phyloP scores from a whole-genome alignment of 2,797 vertebrate genomes.

The Gallinago nigripennis region DNA sequence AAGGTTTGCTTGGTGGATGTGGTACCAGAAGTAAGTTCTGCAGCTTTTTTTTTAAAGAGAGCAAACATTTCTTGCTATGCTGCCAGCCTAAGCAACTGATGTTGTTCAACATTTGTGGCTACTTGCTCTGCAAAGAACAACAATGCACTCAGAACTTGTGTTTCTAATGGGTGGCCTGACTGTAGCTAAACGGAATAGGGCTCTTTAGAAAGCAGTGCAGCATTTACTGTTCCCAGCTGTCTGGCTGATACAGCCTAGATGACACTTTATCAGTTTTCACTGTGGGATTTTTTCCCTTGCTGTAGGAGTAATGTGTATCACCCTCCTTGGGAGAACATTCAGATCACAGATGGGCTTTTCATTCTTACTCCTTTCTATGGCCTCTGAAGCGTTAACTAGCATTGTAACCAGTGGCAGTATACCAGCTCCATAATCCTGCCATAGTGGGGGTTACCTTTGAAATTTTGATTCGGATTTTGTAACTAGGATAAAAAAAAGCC shows the following conservation, averaged over 20 bases:
- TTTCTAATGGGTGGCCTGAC: not conserved
- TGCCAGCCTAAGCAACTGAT: not conserved
- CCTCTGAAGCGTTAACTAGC: not conserved
- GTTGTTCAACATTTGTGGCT: not conserved
- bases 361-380: not conserved
- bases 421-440: not conserved
- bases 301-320: not conserved
- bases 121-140: not conserved
- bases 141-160: not conserved
- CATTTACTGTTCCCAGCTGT: not conserved
- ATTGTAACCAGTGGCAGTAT: not conserved
- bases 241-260: not conserved
- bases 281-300: not conserved
- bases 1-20: conserved; percentile 93
- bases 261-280: not conserved
- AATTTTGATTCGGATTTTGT: not conserved
- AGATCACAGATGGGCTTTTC: not conserved
- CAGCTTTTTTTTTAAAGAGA: not conserved
- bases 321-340: not conserved
- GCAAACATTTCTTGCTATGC: not conserved
- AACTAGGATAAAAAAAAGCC: not conserved
- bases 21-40: conserved; percentile 88
- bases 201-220: not conserved
- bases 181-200: not conserved
- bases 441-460: not conserved